A percentile compares a stretch with the other conserved stretches of the same genome.
phyloP scores from a whole-genome alignment of 2,888 invertebrate species.

The Pristionchus fissidentatus region DNA sequence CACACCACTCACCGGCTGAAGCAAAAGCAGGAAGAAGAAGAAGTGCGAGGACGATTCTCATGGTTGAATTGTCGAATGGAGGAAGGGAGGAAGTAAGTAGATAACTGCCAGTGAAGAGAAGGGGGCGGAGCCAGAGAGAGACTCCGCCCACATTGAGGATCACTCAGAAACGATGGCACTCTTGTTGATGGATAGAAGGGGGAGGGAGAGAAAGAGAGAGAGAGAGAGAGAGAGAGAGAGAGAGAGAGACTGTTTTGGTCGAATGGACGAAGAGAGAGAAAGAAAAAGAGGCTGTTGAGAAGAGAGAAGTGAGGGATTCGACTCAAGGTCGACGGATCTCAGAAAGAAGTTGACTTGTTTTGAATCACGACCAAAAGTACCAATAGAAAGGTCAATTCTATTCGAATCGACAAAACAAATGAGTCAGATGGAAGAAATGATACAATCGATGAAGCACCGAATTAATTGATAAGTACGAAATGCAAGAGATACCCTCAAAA shows the following conservation, averaged over 20 bases:
- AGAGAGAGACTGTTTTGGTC: conserved; percentile 36
- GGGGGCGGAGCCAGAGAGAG: conserved; percentile 23
- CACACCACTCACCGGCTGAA: conserved; percentile 33
- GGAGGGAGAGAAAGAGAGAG: conserved; percentile 22
- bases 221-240: conserved; percentile 45
- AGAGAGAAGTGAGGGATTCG: conserved; percentile 1
- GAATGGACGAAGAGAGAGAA: conserved; percentile 46
- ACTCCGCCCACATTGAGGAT: neutral
- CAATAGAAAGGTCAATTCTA: neutral
- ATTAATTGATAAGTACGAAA: neutral
- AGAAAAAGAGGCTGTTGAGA: conserved; percentile 44
- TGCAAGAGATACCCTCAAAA: no score
- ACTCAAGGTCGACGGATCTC: conserved; percentile 5
- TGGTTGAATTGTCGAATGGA: conserved; percentile 11
- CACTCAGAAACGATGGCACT: conserved; percentile 27
- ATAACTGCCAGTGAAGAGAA: neutral
- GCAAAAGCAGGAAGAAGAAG: conserved; percentile 42
- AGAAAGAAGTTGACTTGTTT: conserved; percentile 1
- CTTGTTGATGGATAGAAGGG: conserved; percentile 37
- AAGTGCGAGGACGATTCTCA: conserved; percentile 34
- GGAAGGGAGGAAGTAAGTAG: neutral
- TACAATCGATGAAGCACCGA: conserved; percentile 4
- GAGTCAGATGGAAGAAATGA: neutral
- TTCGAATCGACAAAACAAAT: neutral
- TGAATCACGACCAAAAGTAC: conserved; percentile 4